phyloP scores from a whole-genome alignment of 2,113 vertebrate species.

The Oostethus manadensis region DNA sequence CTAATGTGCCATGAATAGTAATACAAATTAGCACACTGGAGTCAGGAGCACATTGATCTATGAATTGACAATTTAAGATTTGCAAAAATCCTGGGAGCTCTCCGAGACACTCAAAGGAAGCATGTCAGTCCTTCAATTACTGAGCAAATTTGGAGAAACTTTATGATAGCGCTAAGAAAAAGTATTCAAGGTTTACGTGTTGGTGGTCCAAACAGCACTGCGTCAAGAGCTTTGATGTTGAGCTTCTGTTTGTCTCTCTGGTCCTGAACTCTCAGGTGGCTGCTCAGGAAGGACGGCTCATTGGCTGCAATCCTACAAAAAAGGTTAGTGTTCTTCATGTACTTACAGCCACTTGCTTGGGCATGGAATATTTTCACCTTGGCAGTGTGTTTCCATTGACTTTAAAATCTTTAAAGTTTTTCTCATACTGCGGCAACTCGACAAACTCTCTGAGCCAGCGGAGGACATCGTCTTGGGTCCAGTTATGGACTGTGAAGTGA shows the following conservation, averaged over 20 bases:
- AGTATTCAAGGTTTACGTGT: conserved; percentile 70
- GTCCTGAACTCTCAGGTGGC: conserved; percentile 87
- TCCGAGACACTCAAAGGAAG: neutral
- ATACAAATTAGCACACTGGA: neutral
- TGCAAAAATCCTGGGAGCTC: neutral
- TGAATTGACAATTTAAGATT: neutral
- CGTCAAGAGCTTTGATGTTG: conserved; percentile 94
- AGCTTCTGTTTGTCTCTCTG: conserved; percentile 96
- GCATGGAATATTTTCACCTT: conserved; percentile 70
- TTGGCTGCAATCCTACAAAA: conserved; percentile 89
- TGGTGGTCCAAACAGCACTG: conserved; percentile 91
- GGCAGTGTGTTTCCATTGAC: conserved; percentile 92
- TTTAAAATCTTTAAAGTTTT: conserved; percentile 86
- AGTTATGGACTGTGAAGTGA: conserved; percentile 69
- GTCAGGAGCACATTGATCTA: neutral
- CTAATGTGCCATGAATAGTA: neutral
- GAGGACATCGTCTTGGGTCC: conserved; percentile 71
- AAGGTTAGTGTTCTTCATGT: neutral
- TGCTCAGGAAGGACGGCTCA: conserved; percentile 88
- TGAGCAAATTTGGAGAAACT: neutral
- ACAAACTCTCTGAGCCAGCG: conserved; percentile 83
- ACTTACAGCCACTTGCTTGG: neutral
- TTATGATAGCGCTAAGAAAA: neutral
- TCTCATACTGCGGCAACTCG: conserved; percentile 93
- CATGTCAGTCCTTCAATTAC: neutral